Evolutionary conservation across 2,797 vertebrate species (phyloP).

Genomic region (Acestrorhynchus altus): DNA sequence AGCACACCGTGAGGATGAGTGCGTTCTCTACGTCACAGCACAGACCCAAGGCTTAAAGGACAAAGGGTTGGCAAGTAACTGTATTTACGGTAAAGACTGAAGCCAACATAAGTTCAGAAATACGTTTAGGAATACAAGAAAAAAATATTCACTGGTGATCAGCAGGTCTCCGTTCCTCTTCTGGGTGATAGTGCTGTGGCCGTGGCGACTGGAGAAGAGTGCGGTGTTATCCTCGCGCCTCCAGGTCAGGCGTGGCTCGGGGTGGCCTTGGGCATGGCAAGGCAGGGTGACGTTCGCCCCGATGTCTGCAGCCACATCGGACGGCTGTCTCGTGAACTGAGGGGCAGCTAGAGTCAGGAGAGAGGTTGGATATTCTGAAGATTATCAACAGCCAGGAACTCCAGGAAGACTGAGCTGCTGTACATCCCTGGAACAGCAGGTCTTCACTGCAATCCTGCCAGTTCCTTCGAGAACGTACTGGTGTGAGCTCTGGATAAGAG

Average conservation of each 20-base stretch:
- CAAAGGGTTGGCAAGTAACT: background rate
- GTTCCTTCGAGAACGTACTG: too few relatives aligned
- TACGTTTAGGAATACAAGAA: background rate
- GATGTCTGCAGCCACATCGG: slow-evolving; percentile 83
- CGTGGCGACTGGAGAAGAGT: slow-evolving; percentile 75
- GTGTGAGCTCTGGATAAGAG: too few relatives aligned
- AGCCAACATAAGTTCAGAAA: background rate
- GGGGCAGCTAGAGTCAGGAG: slow-evolving; percentile 79
- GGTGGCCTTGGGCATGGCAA: slow-evolving; percentile 86
- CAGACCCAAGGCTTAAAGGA: background rate
- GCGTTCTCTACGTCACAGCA: background rate
- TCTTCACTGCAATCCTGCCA: too few relatives aligned
- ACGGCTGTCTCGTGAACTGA: slow-evolving; percentile 83
- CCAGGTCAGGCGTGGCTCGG: slow-evolving; percentile 90
- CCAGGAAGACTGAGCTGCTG: too few relatives aligned
- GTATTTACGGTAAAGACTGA: background rate
- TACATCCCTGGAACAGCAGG: too few relatives aligned
- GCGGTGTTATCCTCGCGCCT: slow-evolving; percentile 78
- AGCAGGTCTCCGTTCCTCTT: slow-evolving; percentile 82
- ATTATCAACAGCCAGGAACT: background rate
- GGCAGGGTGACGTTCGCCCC: slow-evolving; percentile 85
- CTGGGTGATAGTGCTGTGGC: slow-evolving; percentile 78
- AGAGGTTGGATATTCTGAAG: slow-evolving; percentile 12
- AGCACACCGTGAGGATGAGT: background rate
- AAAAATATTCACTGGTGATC: slow-evolving; percentile 82